Evolutionary conservation across 2,797 vertebrate genomes (phyloP).

Genomic region (Steatocranus sp.): DNA sequence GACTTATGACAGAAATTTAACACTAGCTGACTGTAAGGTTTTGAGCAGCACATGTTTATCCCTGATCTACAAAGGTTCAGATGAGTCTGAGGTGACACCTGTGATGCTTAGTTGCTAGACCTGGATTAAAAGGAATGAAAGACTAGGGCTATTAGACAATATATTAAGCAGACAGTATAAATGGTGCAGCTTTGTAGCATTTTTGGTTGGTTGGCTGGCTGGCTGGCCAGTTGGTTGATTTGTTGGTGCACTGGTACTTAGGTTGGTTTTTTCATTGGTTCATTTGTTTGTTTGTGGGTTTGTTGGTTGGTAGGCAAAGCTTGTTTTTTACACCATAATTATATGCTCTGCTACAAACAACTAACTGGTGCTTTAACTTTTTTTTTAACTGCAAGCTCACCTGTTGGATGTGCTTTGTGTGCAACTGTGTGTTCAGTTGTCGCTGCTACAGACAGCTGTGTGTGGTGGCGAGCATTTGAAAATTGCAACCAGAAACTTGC

Average conservation of each 20-base stretch:
- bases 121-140: not conserved
- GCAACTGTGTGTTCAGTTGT: not conserved
- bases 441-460: not conserved
- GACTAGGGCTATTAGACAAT: not conserved
- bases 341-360: not conserved
- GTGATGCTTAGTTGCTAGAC: not conserved
- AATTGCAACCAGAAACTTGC: not conserved
- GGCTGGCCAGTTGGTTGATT: fast-evolving
- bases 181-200: not conserved
- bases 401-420: not conserved
- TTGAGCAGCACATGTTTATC: not conserved
- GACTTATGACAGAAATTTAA: not conserved
- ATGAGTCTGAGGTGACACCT: not conserved
- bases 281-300: fast-evolving
- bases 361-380: not conserved
- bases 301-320: not conserved
- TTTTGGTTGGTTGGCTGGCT: fast-evolving
- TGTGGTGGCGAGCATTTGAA: not conserved
- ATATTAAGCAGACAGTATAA: not conserved
- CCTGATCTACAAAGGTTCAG: not conserved
- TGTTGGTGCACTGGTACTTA: not conserved
- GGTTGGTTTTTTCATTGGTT: fast-evolving
- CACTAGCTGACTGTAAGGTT: not conserved
- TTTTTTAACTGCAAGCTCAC: not conserved
- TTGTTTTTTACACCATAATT: not conserved